Conservation (phyloP, 2,888 invertebrate species). For the Beris chalybata region DNA sequence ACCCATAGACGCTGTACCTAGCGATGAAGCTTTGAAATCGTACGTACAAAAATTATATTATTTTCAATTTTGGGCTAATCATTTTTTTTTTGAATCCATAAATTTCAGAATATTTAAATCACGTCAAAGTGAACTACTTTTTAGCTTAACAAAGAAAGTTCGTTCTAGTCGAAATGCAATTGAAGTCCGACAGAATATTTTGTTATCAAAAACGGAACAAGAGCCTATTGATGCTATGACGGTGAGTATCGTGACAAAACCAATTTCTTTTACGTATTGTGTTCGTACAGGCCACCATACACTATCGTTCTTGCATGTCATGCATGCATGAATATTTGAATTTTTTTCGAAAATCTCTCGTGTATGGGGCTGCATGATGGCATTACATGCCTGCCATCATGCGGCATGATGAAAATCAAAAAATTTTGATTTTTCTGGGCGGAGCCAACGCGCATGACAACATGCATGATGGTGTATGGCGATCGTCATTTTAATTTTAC, state of each 20-base stretch:
- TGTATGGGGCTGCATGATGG: too few relatives aligned
- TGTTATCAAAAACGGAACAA: constrained; percentile 49
- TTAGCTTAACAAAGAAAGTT: constrained; percentile 48
- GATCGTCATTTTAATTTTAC: too few relatives aligned
- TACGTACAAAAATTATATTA: constrained; percentile 44
- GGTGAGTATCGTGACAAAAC: constrained; percentile 37
- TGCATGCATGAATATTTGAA: too few relatives aligned
- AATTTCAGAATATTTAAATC: constrained; percentile 51
- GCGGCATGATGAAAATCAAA: too few relatives aligned
- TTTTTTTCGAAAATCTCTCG: too few relatives aligned
- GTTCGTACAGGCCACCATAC: too few relatives aligned
- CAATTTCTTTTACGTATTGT: too few relatives aligned
- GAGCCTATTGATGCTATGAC: constrained; percentile 47
- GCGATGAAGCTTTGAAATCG: constrained; percentile 50
- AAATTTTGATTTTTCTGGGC: too few relatives aligned
- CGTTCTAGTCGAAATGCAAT: constrained; percentile 49
- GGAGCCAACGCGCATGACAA: too few relatives aligned
- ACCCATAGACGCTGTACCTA: constrained; percentile 47
- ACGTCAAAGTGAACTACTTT: constrained; percentile 48
- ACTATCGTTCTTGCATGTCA: too few relatives aligned
- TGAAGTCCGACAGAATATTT: constrained; percentile 49
- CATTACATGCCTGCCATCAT: too few relatives aligned
- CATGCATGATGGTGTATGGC: too few relatives aligned
- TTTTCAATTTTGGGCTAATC: background rate
- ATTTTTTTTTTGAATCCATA: background rate